Evolutionary conservation across 1,140 invertebrate species (phyloP).

Genomic region (Ectropis grisescens): DNA sequence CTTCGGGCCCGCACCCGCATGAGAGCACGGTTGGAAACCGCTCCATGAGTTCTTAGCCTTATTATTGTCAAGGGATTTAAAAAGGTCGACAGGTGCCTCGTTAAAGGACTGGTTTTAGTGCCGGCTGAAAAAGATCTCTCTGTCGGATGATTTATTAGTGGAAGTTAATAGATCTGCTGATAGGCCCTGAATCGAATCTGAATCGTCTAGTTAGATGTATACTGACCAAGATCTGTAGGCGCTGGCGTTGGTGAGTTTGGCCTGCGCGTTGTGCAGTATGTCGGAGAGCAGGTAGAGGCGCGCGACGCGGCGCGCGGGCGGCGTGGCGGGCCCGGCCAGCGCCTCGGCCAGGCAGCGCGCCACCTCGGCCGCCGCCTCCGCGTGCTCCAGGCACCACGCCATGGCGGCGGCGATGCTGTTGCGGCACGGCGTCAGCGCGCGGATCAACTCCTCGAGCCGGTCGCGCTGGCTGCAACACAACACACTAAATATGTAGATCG

Average conservation of each 20-base stretch:
- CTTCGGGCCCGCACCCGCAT: too few relatives aligned
- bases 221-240: slow-evolving; percentile 91
- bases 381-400: slow-evolving; percentile 99
- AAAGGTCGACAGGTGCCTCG: too few relatives aligned
- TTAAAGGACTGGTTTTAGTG: too few relatives aligned
- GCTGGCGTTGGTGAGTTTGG: slow-evolving; percentile 97
- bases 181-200: too few relatives aligned
- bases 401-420: slow-evolving; percentile 93
- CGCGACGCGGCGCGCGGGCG: slow-evolving; percentile 92
- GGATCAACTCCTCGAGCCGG: slow-evolving; percentile 91
- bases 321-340: slow-evolving; percentile 84
- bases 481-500: too few relatives aligned
- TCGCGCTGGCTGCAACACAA: slow-evolving; percentile 89
- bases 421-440: slow-evolving; percentile 89
- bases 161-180: too few relatives aligned
- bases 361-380: slow-evolving; percentile 96
- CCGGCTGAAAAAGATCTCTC: too few relatives aligned
- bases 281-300: slow-evolving; percentile 96
- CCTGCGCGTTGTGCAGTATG: slow-evolving; percentile 96
- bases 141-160: too few relatives aligned
- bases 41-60: too few relatives aligned
- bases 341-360: slow-evolving; percentile 94
- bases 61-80: too few relatives aligned
- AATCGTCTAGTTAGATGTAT: too few relatives aligned
- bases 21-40: too few relatives aligned